Evolutionary conservation across 2,888 invertebrate species (phyloP).

Genomic region (Tenthredo livida): DNA sequence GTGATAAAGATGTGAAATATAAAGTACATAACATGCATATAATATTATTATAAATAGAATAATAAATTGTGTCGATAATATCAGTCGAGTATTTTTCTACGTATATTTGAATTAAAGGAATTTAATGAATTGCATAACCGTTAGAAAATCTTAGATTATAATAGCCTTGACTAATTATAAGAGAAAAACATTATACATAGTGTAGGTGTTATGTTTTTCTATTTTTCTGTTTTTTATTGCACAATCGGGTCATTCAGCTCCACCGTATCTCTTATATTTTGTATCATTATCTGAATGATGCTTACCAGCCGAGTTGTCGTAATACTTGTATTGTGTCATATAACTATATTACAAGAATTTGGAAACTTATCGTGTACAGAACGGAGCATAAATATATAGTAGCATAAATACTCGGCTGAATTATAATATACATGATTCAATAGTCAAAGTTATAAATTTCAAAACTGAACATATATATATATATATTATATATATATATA

Average conservation of each 20-base stretch:
- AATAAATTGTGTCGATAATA: not conserved
- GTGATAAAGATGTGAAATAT: constrained; percentile 43
- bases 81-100: constrained; percentile 35
- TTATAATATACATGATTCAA: not conserved
- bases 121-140: not conserved
- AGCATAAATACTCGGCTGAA: constrained; percentile 26
- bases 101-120: not conserved
- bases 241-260: not conserved
- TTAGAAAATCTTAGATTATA: not conserved
- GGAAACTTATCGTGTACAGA: not conserved
- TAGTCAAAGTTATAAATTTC: not conserved
- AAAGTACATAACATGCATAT: not conserved
- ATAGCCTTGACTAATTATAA: not conserved
- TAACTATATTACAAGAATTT: not conserved
- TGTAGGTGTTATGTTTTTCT: not conserved
- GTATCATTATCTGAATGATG: not conserved
- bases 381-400: not conserved
- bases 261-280: not conserved
- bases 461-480: not conserved
- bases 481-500: too few species aligned
- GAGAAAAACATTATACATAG: not conserved
- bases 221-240: not conserved
- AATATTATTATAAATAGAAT: not conserved
- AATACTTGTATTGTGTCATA: not conserved
- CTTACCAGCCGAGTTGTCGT: not conserved